phyloP scores from a whole-genome alignment of 2,888 invertebrate species.

The Chalcosyrphus nemorum region DNA sequence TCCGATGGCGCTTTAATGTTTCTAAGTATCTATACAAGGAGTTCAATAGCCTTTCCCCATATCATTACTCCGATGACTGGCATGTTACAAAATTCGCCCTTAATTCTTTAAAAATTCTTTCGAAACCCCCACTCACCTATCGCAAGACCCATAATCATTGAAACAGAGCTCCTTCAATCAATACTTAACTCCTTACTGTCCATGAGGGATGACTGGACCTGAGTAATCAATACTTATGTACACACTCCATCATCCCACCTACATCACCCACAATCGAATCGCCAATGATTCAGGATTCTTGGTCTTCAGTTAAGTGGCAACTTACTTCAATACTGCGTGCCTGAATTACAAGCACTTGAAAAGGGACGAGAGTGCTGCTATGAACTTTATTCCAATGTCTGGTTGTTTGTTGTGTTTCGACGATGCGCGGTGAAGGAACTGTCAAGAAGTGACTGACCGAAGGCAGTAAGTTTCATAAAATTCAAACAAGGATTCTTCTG shows the following conservation, averaged over 20 bases:
- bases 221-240: neutral
- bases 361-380: neutral
- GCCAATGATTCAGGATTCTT: neutral
- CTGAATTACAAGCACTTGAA: neutral
- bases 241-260: too few relatives aligned
- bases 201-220: neutral
- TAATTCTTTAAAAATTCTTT: too few relatives aligned
- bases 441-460: neutral
- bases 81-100: too few relatives aligned
- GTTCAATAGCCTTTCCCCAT: too few relatives aligned
- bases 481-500: neutral
- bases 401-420: neutral
- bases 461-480: neutral
- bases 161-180: too few relatives aligned
- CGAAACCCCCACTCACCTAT: too few relatives aligned
- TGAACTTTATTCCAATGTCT: neutral
- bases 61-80: too few relatives aligned
- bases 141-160: too few relatives aligned
- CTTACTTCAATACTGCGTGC: neutral
- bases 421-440: neutral
- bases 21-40: too few relatives aligned
- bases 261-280: too few relatives aligned
- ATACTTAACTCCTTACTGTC: neutral
- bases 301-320: neutral
- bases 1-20: too few relatives aligned